Conservation (phyloP, 2,113 vertebrate species). For the Dasypus novemcinctus region DNA sequence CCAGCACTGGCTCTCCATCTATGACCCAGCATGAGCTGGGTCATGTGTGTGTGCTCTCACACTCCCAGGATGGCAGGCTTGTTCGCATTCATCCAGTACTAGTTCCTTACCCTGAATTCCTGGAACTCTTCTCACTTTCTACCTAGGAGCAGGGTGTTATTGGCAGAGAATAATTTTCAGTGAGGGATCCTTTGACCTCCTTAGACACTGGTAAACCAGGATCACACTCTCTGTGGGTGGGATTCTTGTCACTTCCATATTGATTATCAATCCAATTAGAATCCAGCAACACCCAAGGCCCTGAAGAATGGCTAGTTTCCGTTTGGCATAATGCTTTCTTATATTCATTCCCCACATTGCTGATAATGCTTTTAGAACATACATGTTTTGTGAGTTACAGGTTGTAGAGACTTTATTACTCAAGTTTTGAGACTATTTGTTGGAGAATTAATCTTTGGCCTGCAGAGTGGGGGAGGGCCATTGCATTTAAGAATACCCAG, state of each 20-base stretch:
- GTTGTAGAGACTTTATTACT: not conserved
- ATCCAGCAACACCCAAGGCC: not conserved
- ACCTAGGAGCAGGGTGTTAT: not conserved
- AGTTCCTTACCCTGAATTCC: not conserved
- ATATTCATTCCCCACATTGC: not conserved
- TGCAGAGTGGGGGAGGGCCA: not conserved
- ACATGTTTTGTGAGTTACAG: not conserved
- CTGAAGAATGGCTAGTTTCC: not conserved
- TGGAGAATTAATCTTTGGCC: not conserved
- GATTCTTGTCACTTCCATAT: not conserved
- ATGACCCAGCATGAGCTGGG: not conserved
- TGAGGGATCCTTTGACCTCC: not conserved
- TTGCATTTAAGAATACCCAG: not conserved
- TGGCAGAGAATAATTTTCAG: not conserved
- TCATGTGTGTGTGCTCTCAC: not conserved
- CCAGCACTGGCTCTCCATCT: not conserved
- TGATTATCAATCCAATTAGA: not conserved
- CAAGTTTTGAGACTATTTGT: not conserved
- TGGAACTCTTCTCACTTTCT: not conserved
- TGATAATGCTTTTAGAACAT: not conserved
- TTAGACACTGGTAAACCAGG: not conserved
- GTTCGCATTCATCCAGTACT: not conserved
- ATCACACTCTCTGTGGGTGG: not conserved
- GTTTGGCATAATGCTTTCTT: not conserved
- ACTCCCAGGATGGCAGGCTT: not conserved